These are phyloP conservation scores for Hoplodrina blanda DNA, from an alignment of 2,888 invertebrate genomes.

Conservation along the genomic window DNA sequence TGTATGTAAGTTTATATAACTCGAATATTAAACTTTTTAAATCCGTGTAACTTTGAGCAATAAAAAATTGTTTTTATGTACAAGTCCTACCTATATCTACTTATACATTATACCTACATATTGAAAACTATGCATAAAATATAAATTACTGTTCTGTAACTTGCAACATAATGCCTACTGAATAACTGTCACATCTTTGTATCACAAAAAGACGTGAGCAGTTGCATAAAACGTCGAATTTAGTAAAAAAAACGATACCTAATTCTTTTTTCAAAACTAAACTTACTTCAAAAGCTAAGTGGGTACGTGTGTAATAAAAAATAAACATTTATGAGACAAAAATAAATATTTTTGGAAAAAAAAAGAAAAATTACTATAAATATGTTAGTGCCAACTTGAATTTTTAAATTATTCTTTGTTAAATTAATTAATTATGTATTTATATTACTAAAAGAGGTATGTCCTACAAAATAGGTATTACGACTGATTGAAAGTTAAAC, in stretches of 20 bases:
- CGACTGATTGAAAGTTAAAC: slow-evolving; percentile 37
- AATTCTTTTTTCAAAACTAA: slow-evolving; percentile 8
- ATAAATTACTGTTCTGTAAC: not conserved
- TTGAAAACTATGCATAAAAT: not conserved
- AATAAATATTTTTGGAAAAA: too few species aligned
- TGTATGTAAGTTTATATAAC: not conserved
- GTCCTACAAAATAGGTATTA: slow-evolving; percentile 26
- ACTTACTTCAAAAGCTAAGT: not conserved
- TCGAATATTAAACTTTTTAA: not conserved
- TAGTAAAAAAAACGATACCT: slow-evolving; percentile 24
- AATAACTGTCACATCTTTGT: slow-evolving; percentile 82
- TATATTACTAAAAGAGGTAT: slow-evolving; percentile 7
- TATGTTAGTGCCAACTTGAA: not conserved
- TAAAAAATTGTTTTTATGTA: too few species aligned
- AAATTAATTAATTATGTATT: slow-evolving; percentile 5
- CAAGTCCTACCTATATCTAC: too few species aligned
- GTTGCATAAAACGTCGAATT: slow-evolving; percentile 54
- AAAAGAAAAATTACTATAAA: too few species aligned
- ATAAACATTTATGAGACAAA: not conserved
- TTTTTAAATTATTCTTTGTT: not conserved
- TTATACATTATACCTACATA: too few species aligned
- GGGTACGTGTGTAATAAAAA: not conserved
- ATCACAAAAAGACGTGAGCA: slow-evolving; percentile 77
- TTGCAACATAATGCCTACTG: slow-evolving; percentile 23
- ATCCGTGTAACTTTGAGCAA: not conserved